phyloP scores from a whole-genome alignment of 2,797 vertebrate species.

The Oryzias dopingdopingensis region DNA sequence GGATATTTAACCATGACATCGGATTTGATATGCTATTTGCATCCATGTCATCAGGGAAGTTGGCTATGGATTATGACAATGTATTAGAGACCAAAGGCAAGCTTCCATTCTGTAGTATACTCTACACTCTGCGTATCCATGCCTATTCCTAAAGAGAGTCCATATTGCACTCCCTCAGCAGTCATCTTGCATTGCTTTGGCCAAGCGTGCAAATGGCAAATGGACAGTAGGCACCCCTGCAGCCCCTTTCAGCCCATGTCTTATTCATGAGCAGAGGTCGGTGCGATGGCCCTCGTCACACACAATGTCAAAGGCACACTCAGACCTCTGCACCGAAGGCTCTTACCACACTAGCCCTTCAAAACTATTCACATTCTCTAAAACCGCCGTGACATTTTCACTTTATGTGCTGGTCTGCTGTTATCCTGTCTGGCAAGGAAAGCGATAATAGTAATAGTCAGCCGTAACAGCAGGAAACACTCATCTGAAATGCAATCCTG shows the following conservation, averaged over 20 bases:
- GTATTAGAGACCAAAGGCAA: slow-evolving; percentile 48
- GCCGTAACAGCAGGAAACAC: slow-evolving; percentile 46
- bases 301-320: slow-evolving; percentile 67
- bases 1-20: slow-evolving; percentile 24
- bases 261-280: slow-evolving; percentile 76
- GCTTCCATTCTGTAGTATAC: slow-evolving; percentile 40
- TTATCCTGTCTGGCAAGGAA: slow-evolving; percentile 48
- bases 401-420: slow-evolving; percentile 52
- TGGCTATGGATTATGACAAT: slow-evolving; percentile 54
- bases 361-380: slow-evolving; percentile 47
- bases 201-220: slow-evolving; percentile 79
- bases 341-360: slow-evolving; percentile 33
- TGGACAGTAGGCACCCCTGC: slow-evolving; percentile 60
- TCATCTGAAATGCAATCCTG: slow-evolving; percentile 60
- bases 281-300: slow-evolving; percentile 63
- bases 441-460: slow-evolving; percentile 64
- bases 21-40: slow-evolving; percentile 38
- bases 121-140: slow-evolving; percentile 39
- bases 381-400: slow-evolving; percentile 69
- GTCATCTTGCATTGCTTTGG: slow-evolving; percentile 67
- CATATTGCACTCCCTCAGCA: slow-evolving; percentile 50
- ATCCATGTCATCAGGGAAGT: slow-evolving; percentile 43
- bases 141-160: slow-evolving; percentile 48
- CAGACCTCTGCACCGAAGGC: slow-evolving; percentile 41
- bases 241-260: slow-evolving; percentile 64